A percentile compares a stretch with the other conserved stretches of the same genome.
These are phyloP conservation scores for Cottus gobio DNA, from an alignment of 2,113 vertebrate genomes.

Conservation along the genomic window DNA sequence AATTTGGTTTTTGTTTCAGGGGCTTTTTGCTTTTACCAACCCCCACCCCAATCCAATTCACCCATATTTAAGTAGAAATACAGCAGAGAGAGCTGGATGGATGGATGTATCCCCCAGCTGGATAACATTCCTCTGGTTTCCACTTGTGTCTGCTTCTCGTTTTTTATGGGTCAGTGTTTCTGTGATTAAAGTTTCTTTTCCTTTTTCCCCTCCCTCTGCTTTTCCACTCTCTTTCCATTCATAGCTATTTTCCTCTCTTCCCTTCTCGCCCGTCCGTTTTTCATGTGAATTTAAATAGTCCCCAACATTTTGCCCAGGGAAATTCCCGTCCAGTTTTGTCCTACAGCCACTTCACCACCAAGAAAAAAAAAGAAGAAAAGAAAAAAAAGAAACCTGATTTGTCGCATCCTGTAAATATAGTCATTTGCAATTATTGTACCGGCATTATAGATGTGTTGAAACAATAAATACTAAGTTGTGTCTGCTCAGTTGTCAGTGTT, in stretches of 20 bases:
- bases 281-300: constrained; percentile 68
- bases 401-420: constrained; percentile 14
- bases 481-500: background rate
- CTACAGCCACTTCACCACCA: constrained; percentile 19
- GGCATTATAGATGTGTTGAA: constrained; percentile 6
- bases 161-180: constrained; percentile 83
- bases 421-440: background rate
- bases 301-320: constrained; percentile 46
- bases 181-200: constrained; percentile 80
- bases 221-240: constrained; percentile 76
- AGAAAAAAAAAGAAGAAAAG: background rate
- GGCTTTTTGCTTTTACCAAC: constrained; percentile 38
- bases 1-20: constrained; percentile 74
- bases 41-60: constrained; percentile 51
- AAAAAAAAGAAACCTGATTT: background rate
- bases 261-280: constrained; percentile 43
- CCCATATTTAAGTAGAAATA: constrained; percentile 78
- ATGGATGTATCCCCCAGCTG: constrained; percentile 81
- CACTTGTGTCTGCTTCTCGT: constrained; percentile 81
- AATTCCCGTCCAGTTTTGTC: constrained; percentile 53
- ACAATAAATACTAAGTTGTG: background rate
- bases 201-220: constrained; percentile 57
- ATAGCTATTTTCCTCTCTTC: constrained; percentile 70
- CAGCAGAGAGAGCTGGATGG: constrained; percentile 73
- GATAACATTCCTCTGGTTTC: constrained; percentile 81